Conservation (phyloP, 2,797 vertebrate species). For the Sebastes nivosus region DNA sequence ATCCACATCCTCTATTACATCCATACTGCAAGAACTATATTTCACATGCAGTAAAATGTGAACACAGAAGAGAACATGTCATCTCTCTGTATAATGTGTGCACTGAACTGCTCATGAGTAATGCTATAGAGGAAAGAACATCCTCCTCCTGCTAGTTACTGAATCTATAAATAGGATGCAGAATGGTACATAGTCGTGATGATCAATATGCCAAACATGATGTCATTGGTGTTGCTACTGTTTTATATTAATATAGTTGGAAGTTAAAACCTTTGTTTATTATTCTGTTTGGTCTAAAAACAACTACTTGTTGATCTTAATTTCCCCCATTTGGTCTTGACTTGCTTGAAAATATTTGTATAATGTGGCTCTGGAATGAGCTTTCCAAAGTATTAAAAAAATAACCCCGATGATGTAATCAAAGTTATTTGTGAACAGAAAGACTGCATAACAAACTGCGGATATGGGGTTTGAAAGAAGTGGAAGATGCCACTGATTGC, state of each 20-base stretch:
- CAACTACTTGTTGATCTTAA: neutral
- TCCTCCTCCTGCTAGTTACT: neutral
- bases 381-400: neutral
- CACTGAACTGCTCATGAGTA: neutral
- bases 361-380: neutral
- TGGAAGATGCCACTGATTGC: too few relatives aligned
- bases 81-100: neutral
- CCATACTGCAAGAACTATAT: neutral
- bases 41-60: neutral
- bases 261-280: neutral
- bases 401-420: neutral
- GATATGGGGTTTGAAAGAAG: too few relatives aligned
- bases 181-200: neutral
- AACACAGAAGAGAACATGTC: neutral
- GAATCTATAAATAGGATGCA: neutral
- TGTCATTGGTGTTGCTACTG: neutral
- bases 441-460: too few relatives aligned
- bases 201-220: neutral
- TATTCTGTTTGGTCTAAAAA: neutral
- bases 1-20: neutral
- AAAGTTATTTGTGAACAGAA: too few relatives aligned
- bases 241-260: neutral
- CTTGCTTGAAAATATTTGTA: neutral
- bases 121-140: neutral
- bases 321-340: neutral